phyloP scores from a whole-genome alignment of 1,140 invertebrate genomes.

The Drosophila littoralis region DNA sequence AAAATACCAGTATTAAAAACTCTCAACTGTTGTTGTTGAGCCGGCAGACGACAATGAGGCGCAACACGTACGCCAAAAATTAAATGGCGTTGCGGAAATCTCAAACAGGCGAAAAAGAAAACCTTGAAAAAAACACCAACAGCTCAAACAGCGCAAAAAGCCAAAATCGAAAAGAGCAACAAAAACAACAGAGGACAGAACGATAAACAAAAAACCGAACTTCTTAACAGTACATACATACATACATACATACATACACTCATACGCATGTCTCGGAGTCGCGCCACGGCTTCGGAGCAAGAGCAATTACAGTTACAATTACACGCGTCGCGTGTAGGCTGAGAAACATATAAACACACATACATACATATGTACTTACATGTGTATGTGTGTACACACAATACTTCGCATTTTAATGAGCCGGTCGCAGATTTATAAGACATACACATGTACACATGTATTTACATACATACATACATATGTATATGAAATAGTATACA shows the following conservation, averaged over 20 bases:
- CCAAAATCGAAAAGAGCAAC: conserved; percentile 13
- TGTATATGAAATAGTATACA: not conserved
- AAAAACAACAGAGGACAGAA: conserved; percentile 21
- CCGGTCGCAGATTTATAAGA: conserved; percentile 30
- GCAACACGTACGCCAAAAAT: conserved; percentile 73
- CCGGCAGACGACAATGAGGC: conserved; percentile 55
- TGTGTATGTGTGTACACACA: conserved; percentile 8
- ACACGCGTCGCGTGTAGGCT: conserved; percentile 18
- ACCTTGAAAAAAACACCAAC: conserved; percentile 60
- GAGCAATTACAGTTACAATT: conserved; percentile 12
- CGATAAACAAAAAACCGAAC: conserved; percentile 17
- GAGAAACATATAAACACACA: not conserved
- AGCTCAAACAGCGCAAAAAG: conserved; percentile 26
- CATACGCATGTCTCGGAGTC: not conserved
- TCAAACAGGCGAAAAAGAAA: conserved; percentile 47
- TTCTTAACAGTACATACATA: not conserved
- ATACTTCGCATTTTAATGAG: conserved; percentile 39
- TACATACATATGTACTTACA: conserved; percentile 3
- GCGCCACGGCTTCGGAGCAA: conserved; percentile 3
- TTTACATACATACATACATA: not conserved
- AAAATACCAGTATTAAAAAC: conserved; percentile 21
- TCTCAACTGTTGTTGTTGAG: conserved; percentile 9
- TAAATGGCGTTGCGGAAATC: conserved; percentile 78
- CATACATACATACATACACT: conserved; percentile 1
- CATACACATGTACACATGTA: conserved; percentile 1